A percentile compares a stretch with the other conserved stretches of the same genome.
These are phyloP conservation scores for Danaus chrysippus DNA, from an alignment of 2,888 invertebrate genomes.

Conservation along the genomic window DNA sequence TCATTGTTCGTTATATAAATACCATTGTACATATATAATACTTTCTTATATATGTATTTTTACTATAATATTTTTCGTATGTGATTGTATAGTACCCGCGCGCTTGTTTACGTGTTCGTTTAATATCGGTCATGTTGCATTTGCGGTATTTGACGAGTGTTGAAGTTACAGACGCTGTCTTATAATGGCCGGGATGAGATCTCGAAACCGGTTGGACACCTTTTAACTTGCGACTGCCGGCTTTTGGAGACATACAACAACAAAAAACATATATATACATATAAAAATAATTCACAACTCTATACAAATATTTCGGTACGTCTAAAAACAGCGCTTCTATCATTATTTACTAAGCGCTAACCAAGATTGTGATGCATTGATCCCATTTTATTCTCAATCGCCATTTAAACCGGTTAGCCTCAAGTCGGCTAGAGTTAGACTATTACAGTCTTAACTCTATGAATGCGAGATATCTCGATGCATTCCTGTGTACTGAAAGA, in stretches of 20 bases:
- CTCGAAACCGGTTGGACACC: constrained; percentile 74
- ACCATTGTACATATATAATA: too few relatives aligned
- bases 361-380: constrained; percentile 59
- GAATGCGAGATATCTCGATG: constrained; percentile 37
- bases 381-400: constrained; percentile 48
- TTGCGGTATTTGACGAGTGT: constrained; percentile 72
- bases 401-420: constrained; percentile 59
- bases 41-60: too few relatives aligned
- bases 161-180: constrained; percentile 70
- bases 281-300: constrained; percentile 50
- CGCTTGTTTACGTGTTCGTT: constrained; percentile 30
- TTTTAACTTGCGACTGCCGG: constrained; percentile 64
- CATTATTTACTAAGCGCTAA: constrained; percentile 42
- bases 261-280: constrained; percentile 43
- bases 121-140: constrained; percentile 50
- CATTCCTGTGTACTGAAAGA: constrained; percentile 50
- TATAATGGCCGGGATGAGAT: constrained; percentile 67
- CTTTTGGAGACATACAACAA: constrained; percentile 75
- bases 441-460: constrained; percentile 32
- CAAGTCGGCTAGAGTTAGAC: constrained; percentile 47
- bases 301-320: constrained; percentile 52
- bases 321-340: constrained; percentile 46
- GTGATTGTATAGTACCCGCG: constrained; percentile 31
- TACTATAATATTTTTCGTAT: too few relatives aligned
- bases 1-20: constrained; percentile 6